Evolutionary conservation across 2,888 invertebrate genomes (phyloP), one percentile per base, ranked within the genome.

Genomic region (Epistrophe grossulariae): DNA sequence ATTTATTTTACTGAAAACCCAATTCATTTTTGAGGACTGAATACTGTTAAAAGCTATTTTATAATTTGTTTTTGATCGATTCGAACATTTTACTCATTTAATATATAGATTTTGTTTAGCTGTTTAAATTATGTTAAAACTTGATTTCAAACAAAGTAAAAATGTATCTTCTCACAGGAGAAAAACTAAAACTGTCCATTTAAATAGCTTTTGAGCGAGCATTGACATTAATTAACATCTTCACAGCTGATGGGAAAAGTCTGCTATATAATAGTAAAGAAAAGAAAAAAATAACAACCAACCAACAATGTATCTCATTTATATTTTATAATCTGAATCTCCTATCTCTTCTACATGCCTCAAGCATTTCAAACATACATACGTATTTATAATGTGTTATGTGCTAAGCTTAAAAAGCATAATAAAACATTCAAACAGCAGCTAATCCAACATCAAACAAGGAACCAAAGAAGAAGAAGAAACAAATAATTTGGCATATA

Each of bases 401-500:
- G 6, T 59, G 17, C 38, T 35, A 10, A 31, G 62, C 4, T 28
- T 9, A n/a, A 45, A 17, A 64, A 10, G n/a, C 43, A 45, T 45
- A 28, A 45, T 28, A 28, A 17, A 66, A 66, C 6, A 31, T 31
- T 28, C 19, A 64, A 45, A 45, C 17, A 64, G 31, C 2, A 64
- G 15, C 48, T 66, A 35, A 66, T 50, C 19, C 35, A 35, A 52
- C 19, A 59, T 50, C 52, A 45, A 66, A 66, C 19, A 55, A 43
- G 17, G 13, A 48, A 50, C 19, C n/a, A n/a, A n/a, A n/a, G n/a
- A 35, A 19, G 50, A 38, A 66, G 15, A 15, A n/a, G 10, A 57
- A 31, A 35, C 15, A 55, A 52, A 66, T 52, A 57, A 43, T 45
- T 45, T 40, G 68, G 13, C 77, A 72, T 66, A 70, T 52, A n/a